Base-by-base conservation (phyloP, 2,888 invertebrate species). In the Metacarcinus magister region DNA sequence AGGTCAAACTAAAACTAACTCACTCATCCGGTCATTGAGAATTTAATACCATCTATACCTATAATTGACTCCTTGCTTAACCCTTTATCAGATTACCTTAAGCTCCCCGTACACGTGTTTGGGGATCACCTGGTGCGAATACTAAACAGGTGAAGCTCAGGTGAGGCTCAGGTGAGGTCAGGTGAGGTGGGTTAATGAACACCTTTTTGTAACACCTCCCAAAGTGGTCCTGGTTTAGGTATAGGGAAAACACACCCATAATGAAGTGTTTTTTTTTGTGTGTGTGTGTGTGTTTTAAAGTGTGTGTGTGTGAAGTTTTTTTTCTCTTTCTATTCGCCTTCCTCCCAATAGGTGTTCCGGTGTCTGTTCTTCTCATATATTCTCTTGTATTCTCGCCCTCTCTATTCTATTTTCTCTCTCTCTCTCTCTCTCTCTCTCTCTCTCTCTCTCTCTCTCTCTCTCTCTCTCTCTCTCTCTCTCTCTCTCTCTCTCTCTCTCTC, bases 21-120 rank as follows among this genome's bases (percentile, higher is more conserved):
- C 32, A 4, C 32, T 82, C 5, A 32, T 82, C 32, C 32, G 13
- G 82, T 82, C 13, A 2, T 0, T 0, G 82, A 82, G 82, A 82
- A 82, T 32, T 82, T 32, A 82, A 82, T 82, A 32, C 82, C 32
- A 32, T 23, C 10, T 32, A 39, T 39, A 0, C 32, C 82, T 32
- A 32, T 82, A 82, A 82, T 32, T 32, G 82, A 82, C 32, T 82
- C 82, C 82, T 32, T 28, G 82, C 32, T 82, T 32, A 82, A 2
- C 23, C 28, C 82, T 82, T 82, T 28, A 82, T 82, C 82, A 82
- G 82, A 82, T 82, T 82, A 82, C 82, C 82, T 32, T 82, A 82
- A 82, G 82, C 82, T 82, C 28, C 8, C 82, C 32, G 16, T 82
- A 82, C 82, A 82, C 82, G 82, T 82, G 82, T 82, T 82, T 32